A percentile compares a stretch with the other conserved stretches of the same genome.
phyloP scores from a whole-genome alignment of 2,888 invertebrate species.

The Troides oblongomaculatus region DNA sequence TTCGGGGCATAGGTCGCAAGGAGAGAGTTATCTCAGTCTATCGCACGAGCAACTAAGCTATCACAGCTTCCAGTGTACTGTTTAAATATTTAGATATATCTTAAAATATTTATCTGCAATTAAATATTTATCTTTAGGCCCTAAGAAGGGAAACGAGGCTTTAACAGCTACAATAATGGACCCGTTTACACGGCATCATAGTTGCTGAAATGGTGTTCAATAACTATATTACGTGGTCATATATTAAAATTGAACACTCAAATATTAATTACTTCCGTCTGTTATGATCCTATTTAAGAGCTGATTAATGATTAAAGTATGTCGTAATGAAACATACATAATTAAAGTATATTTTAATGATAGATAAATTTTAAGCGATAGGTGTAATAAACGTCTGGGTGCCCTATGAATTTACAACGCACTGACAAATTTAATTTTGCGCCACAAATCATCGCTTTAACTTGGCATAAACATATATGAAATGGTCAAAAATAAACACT shows the following conservation, averaged over 20 bases:
- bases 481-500: not conserved
- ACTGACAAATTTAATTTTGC: not conserved
- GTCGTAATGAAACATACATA: not conserved
- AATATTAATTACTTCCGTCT: not conserved
- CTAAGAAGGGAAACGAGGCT: no score
- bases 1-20: no score
- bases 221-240: no score
- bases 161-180: no score
- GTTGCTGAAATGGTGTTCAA: no score
- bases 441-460: not conserved
- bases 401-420: not conserved
- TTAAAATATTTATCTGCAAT: no score
- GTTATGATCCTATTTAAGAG: not conserved
- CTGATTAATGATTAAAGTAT: not conserved
- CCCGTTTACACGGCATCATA: no score
- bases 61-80: no score
- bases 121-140: no score
- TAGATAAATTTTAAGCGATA: not conserved
- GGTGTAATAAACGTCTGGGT: not conserved
- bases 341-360: not conserved
- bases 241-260: not conserved
- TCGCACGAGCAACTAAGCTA: no score
- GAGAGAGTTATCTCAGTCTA: no score
- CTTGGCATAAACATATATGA: not conserved
- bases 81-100: no score